These are phyloP conservation scores for Phorcus lineatus DNA, from an alignment of 2,888 invertebrate genomes.

Conservation along the genomic window DNA sequence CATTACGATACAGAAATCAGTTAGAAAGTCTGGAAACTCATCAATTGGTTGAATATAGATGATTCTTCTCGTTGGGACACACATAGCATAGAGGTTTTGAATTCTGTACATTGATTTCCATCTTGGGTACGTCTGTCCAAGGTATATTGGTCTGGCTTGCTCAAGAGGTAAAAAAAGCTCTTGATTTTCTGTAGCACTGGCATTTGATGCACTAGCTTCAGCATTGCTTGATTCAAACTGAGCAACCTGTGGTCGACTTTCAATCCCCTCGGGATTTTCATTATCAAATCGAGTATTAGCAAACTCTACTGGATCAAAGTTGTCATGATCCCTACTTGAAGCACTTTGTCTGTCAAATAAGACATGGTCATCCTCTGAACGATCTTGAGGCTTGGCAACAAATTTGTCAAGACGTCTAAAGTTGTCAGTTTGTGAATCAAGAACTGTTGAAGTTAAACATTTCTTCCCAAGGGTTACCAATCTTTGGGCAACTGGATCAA, in stretches of 20 bases:
- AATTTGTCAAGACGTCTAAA: neutral
- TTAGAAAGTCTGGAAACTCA: conserved; percentile 66
- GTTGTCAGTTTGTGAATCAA: neutral
- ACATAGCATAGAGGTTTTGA: conserved; percentile 48
- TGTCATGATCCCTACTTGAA: neutral
- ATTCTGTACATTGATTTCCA: conserved; percentile 62
- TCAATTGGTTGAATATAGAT: conserved; percentile 69
- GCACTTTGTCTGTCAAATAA: neutral
- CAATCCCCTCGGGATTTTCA: neutral
- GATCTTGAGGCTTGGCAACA: neutral
- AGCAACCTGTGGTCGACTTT: too few species aligned
- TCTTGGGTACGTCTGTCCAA: conserved; percentile 62
- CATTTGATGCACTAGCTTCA: neutral
- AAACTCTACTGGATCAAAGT: neutral
- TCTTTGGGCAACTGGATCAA: conserved; percentile 45
- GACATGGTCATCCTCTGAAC: neutral
- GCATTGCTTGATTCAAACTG: neutral
- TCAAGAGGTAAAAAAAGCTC: conserved; percentile 47
- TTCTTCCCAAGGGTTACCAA: conserved; percentile 45
- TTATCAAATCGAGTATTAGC: neutral
- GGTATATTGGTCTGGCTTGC: conserved; percentile 46
- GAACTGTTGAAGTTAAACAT: conserved; percentile 5
- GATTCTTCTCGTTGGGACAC: conserved; percentile 46
- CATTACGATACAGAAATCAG: conserved; percentile 46
- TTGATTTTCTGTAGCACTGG: neutral